Percentiles rank a stretch among this genome's conserved stretches.
phyloP scores from a whole-genome alignment of 2,113 vertebrate species.

The Nibea albiflora region DNA sequence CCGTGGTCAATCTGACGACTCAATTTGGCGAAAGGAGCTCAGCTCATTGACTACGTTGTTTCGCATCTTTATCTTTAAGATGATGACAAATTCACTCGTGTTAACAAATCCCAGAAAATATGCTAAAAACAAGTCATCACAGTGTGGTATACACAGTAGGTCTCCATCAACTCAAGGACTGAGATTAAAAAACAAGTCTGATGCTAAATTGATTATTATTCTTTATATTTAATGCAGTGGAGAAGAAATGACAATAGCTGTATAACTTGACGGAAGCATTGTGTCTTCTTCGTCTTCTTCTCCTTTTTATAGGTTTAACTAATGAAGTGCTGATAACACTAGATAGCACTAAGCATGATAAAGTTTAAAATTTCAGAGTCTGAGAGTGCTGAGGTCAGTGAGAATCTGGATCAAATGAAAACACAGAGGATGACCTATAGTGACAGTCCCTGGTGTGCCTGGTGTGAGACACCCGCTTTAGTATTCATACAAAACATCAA shows the following conservation, averaged over 20 bases:
- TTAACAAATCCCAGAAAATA: neutral
- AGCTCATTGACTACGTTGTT: constrained; percentile 8
- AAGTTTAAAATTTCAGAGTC: neutral
- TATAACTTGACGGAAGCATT: neutral
- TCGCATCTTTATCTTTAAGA: constrained; percentile 12
- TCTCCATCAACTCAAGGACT: neutral
- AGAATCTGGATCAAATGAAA: neutral
- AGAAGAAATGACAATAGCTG: neutral
- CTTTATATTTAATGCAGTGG: neutral
- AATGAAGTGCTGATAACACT: neutral
- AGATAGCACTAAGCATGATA: neutral
- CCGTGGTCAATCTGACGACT: constrained; percentile 14
- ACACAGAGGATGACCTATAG: constrained; percentile 23
- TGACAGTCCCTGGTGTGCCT: neutral
- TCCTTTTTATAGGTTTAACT: neutral
- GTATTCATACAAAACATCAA: constrained; percentile 50
- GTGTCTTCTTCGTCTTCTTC: neutral
- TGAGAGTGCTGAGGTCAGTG: neutral
- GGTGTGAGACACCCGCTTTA: constrained; percentile 3
- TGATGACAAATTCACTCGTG: constrained; percentile 1
- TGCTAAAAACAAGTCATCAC: too few species aligned
- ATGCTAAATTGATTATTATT: neutral
- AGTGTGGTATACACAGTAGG: too few species aligned
- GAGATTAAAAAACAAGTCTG: neutral
- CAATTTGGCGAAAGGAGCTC: neutral